Evolutionary conservation across 2,113 vertebrate species (phyloP).

Genomic region (Terrapene triunguis): DNA sequence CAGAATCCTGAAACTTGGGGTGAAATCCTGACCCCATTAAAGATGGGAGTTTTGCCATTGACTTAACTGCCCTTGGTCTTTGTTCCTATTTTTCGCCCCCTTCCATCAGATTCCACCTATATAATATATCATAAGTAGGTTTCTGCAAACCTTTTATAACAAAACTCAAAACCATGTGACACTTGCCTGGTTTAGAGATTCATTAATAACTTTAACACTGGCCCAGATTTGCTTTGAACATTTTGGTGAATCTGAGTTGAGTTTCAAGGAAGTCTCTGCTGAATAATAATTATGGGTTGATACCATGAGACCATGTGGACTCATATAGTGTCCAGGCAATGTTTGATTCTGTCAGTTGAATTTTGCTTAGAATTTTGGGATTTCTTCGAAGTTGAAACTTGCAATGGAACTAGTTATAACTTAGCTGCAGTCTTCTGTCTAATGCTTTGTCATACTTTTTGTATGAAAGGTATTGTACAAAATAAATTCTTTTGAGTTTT

Average conservation of each 20-base stretch:
- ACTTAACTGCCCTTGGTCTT: not conserved
- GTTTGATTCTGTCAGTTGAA: conserved; percentile 68
- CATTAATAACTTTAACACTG: not conserved
- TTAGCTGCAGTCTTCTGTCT: conserved; percentile 62
- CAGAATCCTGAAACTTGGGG: not conserved
- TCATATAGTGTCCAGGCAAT: conserved; percentile 42
- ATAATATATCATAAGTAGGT: not conserved
- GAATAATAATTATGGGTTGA: too few relatives aligned
- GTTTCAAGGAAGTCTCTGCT: not conserved
- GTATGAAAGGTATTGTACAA: conserved; percentile 28
- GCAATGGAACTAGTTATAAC: conserved; percentile 76
- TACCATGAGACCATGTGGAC: too few relatives aligned
- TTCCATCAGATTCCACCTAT: not conserved
- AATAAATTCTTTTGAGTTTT: conserved; percentile 40
- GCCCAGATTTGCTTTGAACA: not conserved
- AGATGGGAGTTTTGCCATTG: not conserved
- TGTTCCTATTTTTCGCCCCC: not conserved
- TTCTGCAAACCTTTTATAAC: not conserved
- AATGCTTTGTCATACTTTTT: conserved; percentile 49
- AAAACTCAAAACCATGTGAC: not conserved
- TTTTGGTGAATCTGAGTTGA: fast-evolving
- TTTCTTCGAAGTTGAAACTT: conserved; percentile 77
- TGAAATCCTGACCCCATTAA: not conserved
- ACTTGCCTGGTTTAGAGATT: not conserved
- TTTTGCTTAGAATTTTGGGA: conserved; percentile 72